A percentile compares a stretch with the other conserved stretches of the same genome.
Evolutionary conservation across 1,140 invertebrate species (phyloP).

Genomic region (Drosophila virilis): DNA sequence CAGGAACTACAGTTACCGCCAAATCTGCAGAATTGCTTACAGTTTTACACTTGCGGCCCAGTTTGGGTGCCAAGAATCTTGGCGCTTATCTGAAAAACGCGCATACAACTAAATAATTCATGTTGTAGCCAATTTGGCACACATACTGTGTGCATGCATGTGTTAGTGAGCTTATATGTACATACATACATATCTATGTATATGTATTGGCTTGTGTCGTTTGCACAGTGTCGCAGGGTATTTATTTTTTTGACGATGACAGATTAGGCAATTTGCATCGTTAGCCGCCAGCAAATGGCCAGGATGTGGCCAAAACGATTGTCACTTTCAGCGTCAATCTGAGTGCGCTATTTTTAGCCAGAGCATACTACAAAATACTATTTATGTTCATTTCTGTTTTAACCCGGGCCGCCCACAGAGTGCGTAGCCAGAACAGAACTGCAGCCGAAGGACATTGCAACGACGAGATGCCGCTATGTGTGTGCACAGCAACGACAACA

Average conservation of each 20-base stretch:
- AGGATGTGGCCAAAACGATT: slow-evolving; percentile 20
- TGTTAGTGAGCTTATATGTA: slow-evolving; percentile 21
- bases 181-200: no score
- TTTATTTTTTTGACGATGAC: slow-evolving; percentile 58
- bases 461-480: slow-evolving; percentile 30
- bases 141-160: slow-evolving; percentile 15
- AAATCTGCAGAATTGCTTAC: slow-evolving; percentile 59
- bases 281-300: slow-evolving; percentile 13
- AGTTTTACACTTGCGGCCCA: slow-evolving; percentile 62
- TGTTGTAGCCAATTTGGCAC: slow-evolving; percentile 43
- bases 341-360: slow-evolving; percentile 49
- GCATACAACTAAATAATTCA: slow-evolving; percentile 67
- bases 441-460: slow-evolving; percentile 62
- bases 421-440: slow-evolving; percentile 18
- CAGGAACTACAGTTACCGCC: slow-evolving; percentile 47
- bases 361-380: slow-evolving; percentile 50
- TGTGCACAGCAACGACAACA: slow-evolving; percentile 20
- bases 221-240: slow-evolving; percentile 16
- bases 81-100: slow-evolving; percentile 55
- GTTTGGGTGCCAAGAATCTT: slow-evolving; percentile 61
- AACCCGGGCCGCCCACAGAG: slow-evolving; percentile 27
- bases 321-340: neutral
- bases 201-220: slow-evolving; percentile 13
- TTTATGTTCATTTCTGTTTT: slow-evolving; percentile 58
- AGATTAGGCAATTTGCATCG: slow-evolving; percentile 54